Evolutionary conservation across 2,113 vertebrate genomes (phyloP), one percentile per base, ranked within the genome.

Genomic region (Gorsachius goisagi): DNA sequence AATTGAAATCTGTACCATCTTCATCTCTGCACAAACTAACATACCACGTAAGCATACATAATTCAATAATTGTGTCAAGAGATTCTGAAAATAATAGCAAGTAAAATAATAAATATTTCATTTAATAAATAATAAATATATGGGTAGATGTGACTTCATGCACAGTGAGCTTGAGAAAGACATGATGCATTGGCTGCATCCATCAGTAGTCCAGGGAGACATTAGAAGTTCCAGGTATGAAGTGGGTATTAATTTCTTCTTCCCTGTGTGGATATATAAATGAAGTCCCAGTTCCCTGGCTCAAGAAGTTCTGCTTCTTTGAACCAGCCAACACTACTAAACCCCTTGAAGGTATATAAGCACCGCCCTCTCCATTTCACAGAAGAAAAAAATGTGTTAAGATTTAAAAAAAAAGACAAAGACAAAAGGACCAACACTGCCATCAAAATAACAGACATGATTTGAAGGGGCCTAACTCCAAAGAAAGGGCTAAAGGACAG

Each of bases 101-200:
- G 44, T 63, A 53, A 94, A 88, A 74, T 44, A 92, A 69, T 88
- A 85, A 90, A 77, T 74, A 50, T 59, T 96, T 94, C 6, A 86
- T 91, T 71, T 76, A 79, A 66, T 85, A 90, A 95, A 94, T 95
- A 93, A 76, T 86, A 89, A 85, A 96, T 85, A 60, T 8, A 39
- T 35, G 33, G 47, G 58, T 80, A 84, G 28, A 90, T 62, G 74
- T 88, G 33, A 20, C 44, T 77, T 91, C 59, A 67, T 69, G 72
- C 37, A 77, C 14, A 63, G 21, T 22, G 14, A 92, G 47, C 33
- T 53, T 68, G 21, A 68, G 68, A 83, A 88, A 88, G 56, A 83
- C 35, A 50, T 11, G 19, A 71, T 75, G 56, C 37, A 39, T 56
- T 52, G 33, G 21, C 55, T 90, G 59, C 59, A 74, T 33, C 50